phyloP scores from a whole-genome alignment of 2,888 invertebrate species.

The Phengaris arion region DNA sequence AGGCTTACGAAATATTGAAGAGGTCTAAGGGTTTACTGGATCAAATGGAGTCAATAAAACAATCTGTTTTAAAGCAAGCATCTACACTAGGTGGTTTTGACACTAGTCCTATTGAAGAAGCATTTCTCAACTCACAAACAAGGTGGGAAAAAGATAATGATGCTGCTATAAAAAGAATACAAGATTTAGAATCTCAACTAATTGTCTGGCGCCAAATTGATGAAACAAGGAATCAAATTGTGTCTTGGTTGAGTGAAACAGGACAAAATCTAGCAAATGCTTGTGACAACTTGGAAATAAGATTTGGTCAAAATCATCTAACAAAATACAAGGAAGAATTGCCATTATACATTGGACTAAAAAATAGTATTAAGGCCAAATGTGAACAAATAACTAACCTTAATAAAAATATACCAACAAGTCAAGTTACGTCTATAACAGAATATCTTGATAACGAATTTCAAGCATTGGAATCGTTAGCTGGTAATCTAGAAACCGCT shows the following conservation, averaged over 20 bases:
- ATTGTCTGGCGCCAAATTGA: conserved; percentile 97
- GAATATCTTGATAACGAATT: conserved; percentile 87
- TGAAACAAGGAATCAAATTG: conserved; percentile 89
- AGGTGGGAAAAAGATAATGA: conserved; percentile 86
- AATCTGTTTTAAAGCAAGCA: conserved; percentile 84
- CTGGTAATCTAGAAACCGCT: conserved; percentile 85
- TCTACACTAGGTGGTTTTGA: conserved; percentile 84
- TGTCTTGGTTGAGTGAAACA: conserved; percentile 91
- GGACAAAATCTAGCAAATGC: conserved; percentile 87
- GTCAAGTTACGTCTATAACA: conserved; percentile 83
- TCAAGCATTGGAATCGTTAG: conserved; percentile 84
- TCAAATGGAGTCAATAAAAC: conserved; percentile 87
- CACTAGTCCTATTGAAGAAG: conserved; percentile 77
- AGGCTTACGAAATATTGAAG: conserved; percentile 86
- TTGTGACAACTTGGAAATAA: conserved; percentile 88
- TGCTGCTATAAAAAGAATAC: conserved; percentile 84
- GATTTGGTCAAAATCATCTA: conserved; percentile 87
- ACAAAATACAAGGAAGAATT: conserved; percentile 92
- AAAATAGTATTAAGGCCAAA: conserved; percentile 88
- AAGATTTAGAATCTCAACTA: conserved; percentile 91
- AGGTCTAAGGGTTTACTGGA: conserved; percentile 87
- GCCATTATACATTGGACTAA: conserved; percentile 86
- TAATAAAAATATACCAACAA: conserved; percentile 84
- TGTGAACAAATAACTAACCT: conserved; percentile 88
- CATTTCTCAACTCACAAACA: conserved; percentile 81